Evolutionary conservation across 2,113 vertebrate species (phyloP).

Genomic region (Oryctolagus cuniculus): DNA sequence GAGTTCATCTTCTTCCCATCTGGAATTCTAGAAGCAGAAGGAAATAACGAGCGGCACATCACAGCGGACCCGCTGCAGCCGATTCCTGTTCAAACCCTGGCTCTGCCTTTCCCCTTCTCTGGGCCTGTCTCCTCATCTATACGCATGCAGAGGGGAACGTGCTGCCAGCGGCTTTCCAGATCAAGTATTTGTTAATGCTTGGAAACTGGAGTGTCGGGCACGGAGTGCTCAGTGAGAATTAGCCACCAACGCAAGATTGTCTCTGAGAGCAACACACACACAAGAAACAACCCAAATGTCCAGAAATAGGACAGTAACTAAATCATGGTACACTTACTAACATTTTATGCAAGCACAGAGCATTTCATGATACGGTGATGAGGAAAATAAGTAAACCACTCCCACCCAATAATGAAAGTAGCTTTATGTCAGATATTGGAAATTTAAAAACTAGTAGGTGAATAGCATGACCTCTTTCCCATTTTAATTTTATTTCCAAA

Average conservation of each 20-base stretch:
- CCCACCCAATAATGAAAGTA: neutral
- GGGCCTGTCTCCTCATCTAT: neutral
- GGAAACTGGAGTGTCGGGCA: neutral
- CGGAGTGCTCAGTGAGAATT: neutral
- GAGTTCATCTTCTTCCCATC: neutral
- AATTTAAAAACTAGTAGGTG: neutral
- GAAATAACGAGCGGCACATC: neutral
- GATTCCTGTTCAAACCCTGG: neutral
- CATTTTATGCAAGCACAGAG: neutral
- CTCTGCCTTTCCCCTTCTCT: neutral
- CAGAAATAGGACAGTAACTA: neutral
- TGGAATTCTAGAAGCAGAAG: neutral
- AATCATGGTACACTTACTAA: neutral
- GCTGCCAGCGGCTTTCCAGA: neutral
- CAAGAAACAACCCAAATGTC: neutral
- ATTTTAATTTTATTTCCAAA: neutral
- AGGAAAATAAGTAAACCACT: neutral
- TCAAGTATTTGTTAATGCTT: neutral
- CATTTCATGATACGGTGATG: neutral
- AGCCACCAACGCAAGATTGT: neutral
- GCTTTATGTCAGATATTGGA: neutral
- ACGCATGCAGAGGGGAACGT: too few species aligned
- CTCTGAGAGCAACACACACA: neutral
- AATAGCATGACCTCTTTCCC: neutral
- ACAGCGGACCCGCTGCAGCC: neutral